phyloP scores from a whole-genome alignment of 2,113 vertebrate genomes.

The Gallinago paraguaiae region DNA sequence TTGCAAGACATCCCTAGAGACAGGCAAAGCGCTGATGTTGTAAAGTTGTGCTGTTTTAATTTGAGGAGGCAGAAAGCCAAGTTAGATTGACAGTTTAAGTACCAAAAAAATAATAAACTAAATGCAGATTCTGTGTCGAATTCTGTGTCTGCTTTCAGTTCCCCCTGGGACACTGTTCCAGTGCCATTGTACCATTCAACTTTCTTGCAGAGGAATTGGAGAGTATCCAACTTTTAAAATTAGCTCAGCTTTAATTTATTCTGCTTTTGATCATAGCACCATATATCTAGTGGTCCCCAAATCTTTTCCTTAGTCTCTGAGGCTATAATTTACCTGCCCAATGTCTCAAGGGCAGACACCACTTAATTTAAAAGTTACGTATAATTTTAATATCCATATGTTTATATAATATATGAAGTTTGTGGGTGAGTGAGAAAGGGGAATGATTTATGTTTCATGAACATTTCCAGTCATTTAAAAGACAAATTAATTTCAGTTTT shows the following conservation, averaged over 20 bases:
- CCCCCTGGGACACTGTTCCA: constrained; percentile 11
- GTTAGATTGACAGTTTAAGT: constrained; percentile 3
- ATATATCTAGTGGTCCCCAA: background rate
- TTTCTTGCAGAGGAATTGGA: constrained; percentile 32
- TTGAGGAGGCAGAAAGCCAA: constrained; percentile 45
- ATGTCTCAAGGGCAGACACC: constrained; percentile 42
- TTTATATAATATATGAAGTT: background rate
- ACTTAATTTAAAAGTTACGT: background rate
- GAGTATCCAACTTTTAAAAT: constrained; percentile 41
- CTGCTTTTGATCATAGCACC: constrained; percentile 34
- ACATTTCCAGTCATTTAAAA: background rate
- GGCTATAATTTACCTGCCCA: constrained; percentile 55
- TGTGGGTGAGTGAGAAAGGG: background rate
- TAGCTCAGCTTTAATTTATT: constrained; percentile 63
- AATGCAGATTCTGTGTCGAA: constrained; percentile 7
- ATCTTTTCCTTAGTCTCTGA: constrained; percentile 2
- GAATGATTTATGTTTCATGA: background rate
- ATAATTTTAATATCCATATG: background rate
- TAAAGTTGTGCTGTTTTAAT: constrained; percentile 19
- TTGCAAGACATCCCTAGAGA: background rate
- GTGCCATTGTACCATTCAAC: constrained; percentile 43
- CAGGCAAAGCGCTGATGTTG: background rate
- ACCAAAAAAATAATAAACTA: constrained; percentile 35
- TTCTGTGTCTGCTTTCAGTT: constrained; percentile 12
- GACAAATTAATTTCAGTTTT: constrained; percentile 6